phyloP scores from a whole-genome alignment of 2,888 invertebrate genomes.

The Ichneumoninae sp. region DNA sequence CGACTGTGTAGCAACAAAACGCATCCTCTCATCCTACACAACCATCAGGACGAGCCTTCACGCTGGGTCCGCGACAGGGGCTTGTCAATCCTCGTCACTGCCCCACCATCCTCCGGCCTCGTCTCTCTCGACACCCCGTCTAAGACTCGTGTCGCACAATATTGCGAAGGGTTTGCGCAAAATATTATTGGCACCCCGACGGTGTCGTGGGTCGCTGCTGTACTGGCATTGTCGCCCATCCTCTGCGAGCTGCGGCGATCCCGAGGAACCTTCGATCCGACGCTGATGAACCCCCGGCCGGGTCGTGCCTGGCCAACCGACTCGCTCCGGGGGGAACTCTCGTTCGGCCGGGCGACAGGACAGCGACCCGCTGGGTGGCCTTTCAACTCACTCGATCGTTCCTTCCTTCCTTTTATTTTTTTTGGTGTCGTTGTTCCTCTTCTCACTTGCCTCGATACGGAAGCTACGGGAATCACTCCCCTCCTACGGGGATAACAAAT shows the following conservation, averaged over 20 bases:
- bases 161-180: constrained; percentile 71
- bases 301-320: constrained; percentile 32
- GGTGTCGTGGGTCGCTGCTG: constrained; percentile 33
- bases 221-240: constrained; percentile 11
- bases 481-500: constrained; percentile 27
- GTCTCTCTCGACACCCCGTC: constrained; percentile 12
- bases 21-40: not conserved
- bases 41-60: constrained; percentile 50
- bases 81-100: constrained; percentile 65
- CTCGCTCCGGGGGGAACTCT: constrained; percentile 17
- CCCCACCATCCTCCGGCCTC: constrained; percentile 14
- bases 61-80: constrained; percentile 50
- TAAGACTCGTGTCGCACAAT: constrained; percentile 62
- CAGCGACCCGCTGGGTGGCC: constrained; percentile 49
- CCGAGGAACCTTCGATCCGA: constrained; percentile 31
- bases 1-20: not conserved
- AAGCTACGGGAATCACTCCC: constrained; percentile 20
- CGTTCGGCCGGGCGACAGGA: constrained; percentile 29
- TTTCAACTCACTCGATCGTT: constrained; percentile 39
- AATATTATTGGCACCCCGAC: constrained; percentile 71
- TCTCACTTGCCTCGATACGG: constrained; percentile 31
- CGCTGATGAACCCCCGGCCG: constrained; percentile 13
- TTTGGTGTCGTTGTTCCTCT: constrained; percentile 6
- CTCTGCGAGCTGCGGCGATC: not conserved
- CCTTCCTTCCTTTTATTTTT: not conserved